These are phyloP conservation scores for Callipepla californica DNA, from an alignment of 2,113 vertebrate genomes.

Conservation along the genomic window DNA sequence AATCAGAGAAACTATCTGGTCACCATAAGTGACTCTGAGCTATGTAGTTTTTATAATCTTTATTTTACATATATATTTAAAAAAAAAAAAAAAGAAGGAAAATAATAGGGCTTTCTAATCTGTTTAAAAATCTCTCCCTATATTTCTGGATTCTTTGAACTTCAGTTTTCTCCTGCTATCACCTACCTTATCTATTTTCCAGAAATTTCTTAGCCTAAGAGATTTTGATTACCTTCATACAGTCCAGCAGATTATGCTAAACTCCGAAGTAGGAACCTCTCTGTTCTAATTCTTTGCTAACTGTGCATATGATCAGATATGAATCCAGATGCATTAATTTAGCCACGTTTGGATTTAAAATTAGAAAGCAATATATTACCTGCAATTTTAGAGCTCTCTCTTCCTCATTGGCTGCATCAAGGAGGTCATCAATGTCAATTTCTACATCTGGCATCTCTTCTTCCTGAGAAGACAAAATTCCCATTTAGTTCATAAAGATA, in stretches of 20 bases:
- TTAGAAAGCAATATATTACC: constrained; percentile 74
- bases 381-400: constrained; percentile 93
- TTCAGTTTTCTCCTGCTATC: background rate
- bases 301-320: background rate
- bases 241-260: background rate
- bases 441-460: constrained; percentile 99
- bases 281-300: background rate
- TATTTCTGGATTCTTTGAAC: background rate
- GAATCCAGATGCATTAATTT: background rate
- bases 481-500: background rate
- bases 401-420: constrained; percentile 94
- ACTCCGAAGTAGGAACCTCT: background rate
- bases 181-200: background rate
- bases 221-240: background rate
- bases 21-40: background rate
- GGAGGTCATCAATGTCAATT: constrained; percentile 96
- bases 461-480: constrained; percentile 79
- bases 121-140: background rate
- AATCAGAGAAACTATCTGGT: background rate
- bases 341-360: background rate
- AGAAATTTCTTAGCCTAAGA: background rate
- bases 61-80: background rate
- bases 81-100: background rate
- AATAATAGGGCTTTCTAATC: background rate
- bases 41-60: background rate